A percentile compares a stretch with the other conserved stretches of the same genome.
Evolutionary conservation across 30 jellyfish, hydroid and myxozoan genomes (phyloP).

Genomic region (Chrysaora quinquecirrha): DNA sequence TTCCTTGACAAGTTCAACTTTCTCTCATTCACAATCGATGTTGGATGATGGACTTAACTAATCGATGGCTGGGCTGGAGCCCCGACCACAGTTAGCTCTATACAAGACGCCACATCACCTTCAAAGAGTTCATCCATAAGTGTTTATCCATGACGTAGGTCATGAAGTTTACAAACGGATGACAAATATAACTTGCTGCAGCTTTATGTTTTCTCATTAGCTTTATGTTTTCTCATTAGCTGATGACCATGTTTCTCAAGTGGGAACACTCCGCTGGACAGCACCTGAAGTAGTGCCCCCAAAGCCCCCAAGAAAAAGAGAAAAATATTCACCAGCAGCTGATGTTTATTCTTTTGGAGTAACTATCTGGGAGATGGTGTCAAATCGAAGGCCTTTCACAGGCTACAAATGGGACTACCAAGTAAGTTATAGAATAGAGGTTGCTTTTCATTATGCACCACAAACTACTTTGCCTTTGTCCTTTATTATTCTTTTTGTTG

Average conservation of each 20-base stretch:
- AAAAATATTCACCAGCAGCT: slow-evolving; percentile 46
- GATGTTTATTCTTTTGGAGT: slow-evolving; percentile 71
- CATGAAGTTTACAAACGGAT: too few relatives aligned
- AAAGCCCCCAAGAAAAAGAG: slow-evolving; percentile 15
- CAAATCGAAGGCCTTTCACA: slow-evolving; percentile 62
- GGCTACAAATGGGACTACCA: slow-evolving; percentile 54
- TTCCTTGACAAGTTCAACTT: too few relatives aligned
- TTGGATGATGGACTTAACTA: too few relatives aligned
- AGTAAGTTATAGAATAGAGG: too few relatives aligned
- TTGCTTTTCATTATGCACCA: too few relatives aligned
- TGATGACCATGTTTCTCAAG: not conserved
- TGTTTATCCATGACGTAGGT: not conserved
- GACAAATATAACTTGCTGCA: too few relatives aligned
- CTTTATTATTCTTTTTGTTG: too few relatives aligned
- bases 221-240: not conserved
- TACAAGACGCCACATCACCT: not conserved
- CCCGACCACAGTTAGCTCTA: not conserved
- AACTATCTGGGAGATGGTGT: slow-evolving; percentile 75
- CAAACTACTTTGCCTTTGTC: too few relatives aligned
- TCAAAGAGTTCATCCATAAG: not conserved
- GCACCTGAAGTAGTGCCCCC: slow-evolving; percentile 77
- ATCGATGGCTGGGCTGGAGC: not conserved
- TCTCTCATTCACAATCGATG: too few relatives aligned
- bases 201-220: not conserved
- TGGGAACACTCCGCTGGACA: slow-evolving; percentile 68